Conservation (phyloP, 1,140 invertebrate species). For the Platyura marginata region DNA sequence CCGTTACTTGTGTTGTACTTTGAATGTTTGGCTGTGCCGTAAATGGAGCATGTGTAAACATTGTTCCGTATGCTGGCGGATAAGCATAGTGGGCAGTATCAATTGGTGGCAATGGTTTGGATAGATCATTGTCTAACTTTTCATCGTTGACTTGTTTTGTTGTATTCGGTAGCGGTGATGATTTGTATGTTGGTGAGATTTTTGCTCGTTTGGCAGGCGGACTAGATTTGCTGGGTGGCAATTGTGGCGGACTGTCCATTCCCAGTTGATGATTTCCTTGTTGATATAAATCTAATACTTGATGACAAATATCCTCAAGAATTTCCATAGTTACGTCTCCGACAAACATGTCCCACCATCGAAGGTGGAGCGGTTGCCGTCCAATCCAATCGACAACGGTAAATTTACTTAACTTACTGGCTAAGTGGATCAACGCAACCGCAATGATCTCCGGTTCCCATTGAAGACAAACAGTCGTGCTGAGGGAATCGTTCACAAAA, state of each 20-base stretch:
- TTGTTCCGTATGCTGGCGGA: neutral
- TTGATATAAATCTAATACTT: conserved; percentile 69
- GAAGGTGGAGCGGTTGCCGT: conserved; percentile 54
- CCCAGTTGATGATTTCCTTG: conserved; percentile 32
- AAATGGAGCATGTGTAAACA: neutral
- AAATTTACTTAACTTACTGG: conserved; percentile 91
- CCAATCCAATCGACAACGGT: conserved; percentile 87
- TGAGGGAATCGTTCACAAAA: conserved; percentile 96
- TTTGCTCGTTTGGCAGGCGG: conserved; percentile 8
- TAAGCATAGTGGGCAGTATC: neutral
- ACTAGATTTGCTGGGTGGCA: conserved; percentile 26
- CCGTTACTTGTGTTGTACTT: no score
- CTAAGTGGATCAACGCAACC: conserved; percentile 91
- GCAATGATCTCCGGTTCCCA: conserved; percentile 99
- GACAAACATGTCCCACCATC: conserved; percentile 98
- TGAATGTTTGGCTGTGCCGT: neutral
- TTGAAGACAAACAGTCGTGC: conserved; percentile 89
- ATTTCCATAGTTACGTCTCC: conserved; percentile 91
- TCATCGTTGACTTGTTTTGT: neutral
- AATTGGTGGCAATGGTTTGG: neutral
- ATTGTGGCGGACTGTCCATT: conserved; percentile 39
- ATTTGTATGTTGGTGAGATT: conserved; percentile 1
- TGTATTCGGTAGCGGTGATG: neutral
- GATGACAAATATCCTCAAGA: conserved; percentile 94
- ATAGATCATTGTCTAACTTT: neutral